Evolutionary conservation across 2,113 vertebrate species (phyloP), one percentile per base, ranked within the genome.

Genomic region (Rynchops niger): DNA sequence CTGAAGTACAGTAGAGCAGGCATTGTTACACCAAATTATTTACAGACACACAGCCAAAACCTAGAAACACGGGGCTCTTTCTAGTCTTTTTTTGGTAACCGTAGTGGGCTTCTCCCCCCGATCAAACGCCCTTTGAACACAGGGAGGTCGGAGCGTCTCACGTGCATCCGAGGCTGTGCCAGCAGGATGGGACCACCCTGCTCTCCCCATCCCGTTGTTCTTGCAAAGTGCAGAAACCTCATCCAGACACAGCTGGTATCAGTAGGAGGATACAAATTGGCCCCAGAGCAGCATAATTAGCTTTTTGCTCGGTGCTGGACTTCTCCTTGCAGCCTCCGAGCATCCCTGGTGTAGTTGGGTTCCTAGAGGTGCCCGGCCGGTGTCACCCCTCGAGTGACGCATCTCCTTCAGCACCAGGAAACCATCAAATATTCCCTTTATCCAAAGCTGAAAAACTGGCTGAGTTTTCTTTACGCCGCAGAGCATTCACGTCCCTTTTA

Each of bases 401-500:
- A 32, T 55, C 81, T 66, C 42, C 36, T 36, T 61, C 69, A 27
- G n/a, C 36, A 26, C 32, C 12, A 17, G 74, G 29, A 82, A 87
- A 73, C 10, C 2, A 58, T 23, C 65, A 58, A 74, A 63, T 45
- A 29, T 26, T 15, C 40, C 65, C n/a, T 91, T 82, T 40, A 40
- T 6, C 58, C 11, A 5, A 50, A 82, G 52, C 11, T 50, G 58
- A 74, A 90, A 80, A 82, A 59, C n/a, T 45, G 42, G 38, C 88
- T 36, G 94, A 71, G 38, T 70, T 88, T 83, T 66, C 95, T 66
- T 92, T 80, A 83, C 9, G 56, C 91, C 61, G 15, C 13, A 45
- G 89, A 88, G 72, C 90, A 89, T 96, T 82, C 94, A 87, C 92
- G 69, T 88, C 90, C 88, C 93, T 93, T 38, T 26, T 14, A 86